Base-by-base conservation (phyloP, 2,888 invertebrate genomes). In the Strigamia maritima region DNA sequence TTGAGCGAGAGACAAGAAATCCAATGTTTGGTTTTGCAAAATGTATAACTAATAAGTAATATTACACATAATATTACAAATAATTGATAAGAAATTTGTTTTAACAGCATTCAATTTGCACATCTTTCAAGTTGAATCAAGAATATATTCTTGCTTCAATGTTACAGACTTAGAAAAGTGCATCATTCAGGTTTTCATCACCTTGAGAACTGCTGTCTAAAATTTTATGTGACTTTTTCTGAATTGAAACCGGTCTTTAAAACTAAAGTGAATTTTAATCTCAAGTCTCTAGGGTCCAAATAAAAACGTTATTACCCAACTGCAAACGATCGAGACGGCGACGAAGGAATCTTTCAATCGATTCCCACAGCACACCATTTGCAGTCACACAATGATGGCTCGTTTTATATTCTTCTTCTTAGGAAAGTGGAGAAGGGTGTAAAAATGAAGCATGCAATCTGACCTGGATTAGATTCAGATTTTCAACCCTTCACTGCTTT, bases 191-290 rank as follows among this genome's bases (percentile, higher is more conserved):
- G 40, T 40, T 60, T 60, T 60, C 60, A 60, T 60, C 60, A 60
- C 60, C 19, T 22, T 60, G 60, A 19, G n/a, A 60, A 60, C 60
- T 60, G 60, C 19, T 60, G 60, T 60, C 60, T 22, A 22, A 22
- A 19, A 60, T 60, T 60, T 60, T 60, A 60, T 60, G 60, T 60
- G 60, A 60, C 60, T 60, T 60, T 19, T 60, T 60, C 2, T 60
- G 22, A 60, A 60, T 60, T 60, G 22, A 60, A 60, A 60, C 60
- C 19, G 4, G n/a, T 60, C 22, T 19, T 60, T 60, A 60, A 60
- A 60, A 60, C 60, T 60, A 60, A 60, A 60, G 60, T 60, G 60
- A 60, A 60, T 60, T 60, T 60, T 60, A 60, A 60, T 60, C 60
- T 60, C 60, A 19, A 60, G 60, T 60, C 60, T 22, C 60, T 60